Evolutionary conservation across 2,888 invertebrate genomes (phyloP), one percentile per base, ranked within the genome.

Genomic region (Macrosiphum euphorbiae): DNA sequence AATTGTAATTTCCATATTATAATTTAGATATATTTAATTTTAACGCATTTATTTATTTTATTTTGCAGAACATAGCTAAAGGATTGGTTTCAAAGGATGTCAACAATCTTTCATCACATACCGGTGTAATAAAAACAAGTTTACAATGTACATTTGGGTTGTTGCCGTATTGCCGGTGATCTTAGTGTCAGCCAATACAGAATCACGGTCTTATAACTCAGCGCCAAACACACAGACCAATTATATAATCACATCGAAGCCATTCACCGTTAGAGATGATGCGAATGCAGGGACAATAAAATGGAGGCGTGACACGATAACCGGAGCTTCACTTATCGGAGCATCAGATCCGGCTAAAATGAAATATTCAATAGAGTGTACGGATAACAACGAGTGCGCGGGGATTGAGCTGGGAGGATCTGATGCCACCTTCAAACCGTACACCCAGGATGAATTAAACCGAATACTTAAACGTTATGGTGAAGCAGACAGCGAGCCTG

Each of bases 391-490:
- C 50, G 95, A 94, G 50, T 95, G 95, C 44, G 89, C 94, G 8
- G 94, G 94, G 41, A 95, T 94, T 24, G 94, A 94, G 44, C 41
- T 94, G 13, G 94, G 94, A 13, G 94, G 94, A 95, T 95, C 94
- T n/a, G 95, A 95, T 28, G 96, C 96, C 11, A 96, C 96, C 11
- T 96, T 96, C 95, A 96, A 96, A 95, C 97, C 97, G 4, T 95
- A 95, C 92, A 95, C 95, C 0, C 95, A 95, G 7, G 97, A 97
- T 94, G 95, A 95, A 67, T 92, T 95, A 78, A 95, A 95, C 87
- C 94, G 95, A 52, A 95, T 95, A 84, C 94, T 95, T 16, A 94
- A 95, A 67, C 95, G 95, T 90, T 95, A 95, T 90, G 95, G 95
- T 2, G 94, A 95, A 55, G 92, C 93, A 50, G 87, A 94, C 41